Percentiles rank a stretch among this genome's conserved stretches.
Conservation (phyloP, 2,797 vertebrate genomes). For the Amblyopsis hoosieri region DNA sequence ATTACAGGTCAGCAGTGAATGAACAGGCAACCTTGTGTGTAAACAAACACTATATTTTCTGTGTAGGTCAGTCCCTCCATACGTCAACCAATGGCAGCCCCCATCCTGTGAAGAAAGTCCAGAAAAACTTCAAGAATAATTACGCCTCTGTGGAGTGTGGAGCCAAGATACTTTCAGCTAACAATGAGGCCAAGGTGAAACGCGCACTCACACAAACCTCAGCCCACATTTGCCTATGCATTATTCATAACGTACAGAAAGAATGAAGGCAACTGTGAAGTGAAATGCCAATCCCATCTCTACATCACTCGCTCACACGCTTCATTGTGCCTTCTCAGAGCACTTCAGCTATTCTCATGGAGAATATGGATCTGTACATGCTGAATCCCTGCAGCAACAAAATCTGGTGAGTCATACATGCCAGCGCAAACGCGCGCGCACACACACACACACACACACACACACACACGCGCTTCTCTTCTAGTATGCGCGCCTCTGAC, state of each 20-base stretch:
- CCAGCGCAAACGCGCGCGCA: neutral
- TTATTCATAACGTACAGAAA: neutral
- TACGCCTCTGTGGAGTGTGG: conserved; percentile 98
- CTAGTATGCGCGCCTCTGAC: neutral
- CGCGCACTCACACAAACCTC: neutral
- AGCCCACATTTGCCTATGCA: neutral
- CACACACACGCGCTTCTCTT: neutral
- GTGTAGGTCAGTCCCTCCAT: conserved; percentile 91
- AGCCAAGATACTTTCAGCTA: conserved; percentile 96
- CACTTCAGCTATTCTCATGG: conserved; percentile 96
- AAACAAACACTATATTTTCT: neutral
- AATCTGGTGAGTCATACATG: conserved; percentile 86
- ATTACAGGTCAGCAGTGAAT: too few species aligned
- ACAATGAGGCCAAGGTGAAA: conserved; percentile 94
- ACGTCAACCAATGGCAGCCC: conserved; percentile 85
- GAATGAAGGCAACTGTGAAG: neutral
- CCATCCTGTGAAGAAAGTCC: conserved; percentile 91
- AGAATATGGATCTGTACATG: conserved; percentile 99
- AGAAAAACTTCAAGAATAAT: conserved; percentile 97
- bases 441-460: neutral
- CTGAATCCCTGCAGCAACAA: conserved; percentile 98
- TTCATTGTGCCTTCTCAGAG: conserved; percentile 74
- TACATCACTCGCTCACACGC: neutral
- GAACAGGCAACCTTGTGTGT: too few species aligned
- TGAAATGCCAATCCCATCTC: neutral